Conservation (phyloP, 2,113 vertebrate species). For the Rhinopithecus roxellana region DNA sequence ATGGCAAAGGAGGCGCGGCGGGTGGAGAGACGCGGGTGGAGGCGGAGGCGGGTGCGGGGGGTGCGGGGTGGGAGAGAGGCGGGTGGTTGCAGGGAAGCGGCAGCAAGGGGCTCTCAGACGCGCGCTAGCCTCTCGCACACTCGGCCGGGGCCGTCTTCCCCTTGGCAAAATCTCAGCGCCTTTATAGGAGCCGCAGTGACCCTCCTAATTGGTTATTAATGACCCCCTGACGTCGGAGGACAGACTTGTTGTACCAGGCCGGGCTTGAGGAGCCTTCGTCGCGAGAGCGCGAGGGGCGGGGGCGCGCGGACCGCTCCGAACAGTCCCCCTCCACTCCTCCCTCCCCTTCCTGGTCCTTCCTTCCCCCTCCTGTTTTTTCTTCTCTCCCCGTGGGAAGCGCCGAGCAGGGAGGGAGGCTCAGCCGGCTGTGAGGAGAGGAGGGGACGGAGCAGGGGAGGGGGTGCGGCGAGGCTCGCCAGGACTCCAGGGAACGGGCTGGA, state of each 20-base stretch:
- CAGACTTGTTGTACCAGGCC: conserved; percentile 85
- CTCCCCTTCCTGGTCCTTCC: conserved; percentile 18
- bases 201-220: conserved; percentile 99
- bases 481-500: neutral
- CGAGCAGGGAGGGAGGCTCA: neutral
- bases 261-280: conserved; percentile 77
- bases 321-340: conserved; percentile 27
- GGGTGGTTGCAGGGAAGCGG: neutral
- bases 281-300: conserved; percentile 50
- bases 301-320: conserved; percentile 61
- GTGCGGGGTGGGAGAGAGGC: neutral
- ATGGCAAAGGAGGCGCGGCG: neutral
- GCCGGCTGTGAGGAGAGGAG: neutral
- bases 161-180: conserved; percentile 78
- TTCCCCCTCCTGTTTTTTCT: neutral
- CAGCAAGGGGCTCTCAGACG: conserved; percentile 17
- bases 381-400: conserved; percentile 77
- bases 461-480: neutral
- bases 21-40: neutral
- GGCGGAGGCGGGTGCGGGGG: neutral
- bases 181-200: conserved; percentile 93
- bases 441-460: neutral
- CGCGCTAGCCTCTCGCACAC: conserved; percentile 52
- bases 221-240: conserved; percentile 90
- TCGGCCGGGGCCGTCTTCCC: conserved; percentile 69